Percentiles rank a stretch among this genome's conserved stretches.
These are phyloP conservation scores for Euproctis similis DNA, from an alignment of 2,888 invertebrate genomes.

Conservation along the genomic window DNA sequence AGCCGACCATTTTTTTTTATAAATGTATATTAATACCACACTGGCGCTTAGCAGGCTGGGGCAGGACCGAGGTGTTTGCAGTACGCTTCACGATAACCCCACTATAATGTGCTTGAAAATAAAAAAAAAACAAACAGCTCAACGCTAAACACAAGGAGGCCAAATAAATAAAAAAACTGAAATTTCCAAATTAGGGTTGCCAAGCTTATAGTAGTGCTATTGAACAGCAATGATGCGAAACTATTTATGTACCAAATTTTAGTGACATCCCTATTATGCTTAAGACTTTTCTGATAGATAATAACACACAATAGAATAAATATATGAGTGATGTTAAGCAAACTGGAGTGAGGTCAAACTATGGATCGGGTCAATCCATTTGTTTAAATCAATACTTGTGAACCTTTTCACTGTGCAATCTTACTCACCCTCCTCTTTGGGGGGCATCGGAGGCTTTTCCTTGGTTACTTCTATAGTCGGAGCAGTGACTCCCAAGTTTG, in stretches of 20 bases:
- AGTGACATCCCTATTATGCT: too few relatives aligned
- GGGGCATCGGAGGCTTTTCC: conserved; percentile 51
- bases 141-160: too few relatives aligned
- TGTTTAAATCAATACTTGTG: too few relatives aligned
- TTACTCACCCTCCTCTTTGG: conserved; percentile 48
- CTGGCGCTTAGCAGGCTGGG: conserved; percentile 6
- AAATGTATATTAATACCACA: conserved; percentile 9
- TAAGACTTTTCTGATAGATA: too few relatives aligned
- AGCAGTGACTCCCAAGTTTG: conserved; percentile 39
- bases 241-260: too few relatives aligned
- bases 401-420: too few relatives aligned
- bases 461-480: conserved; percentile 55
- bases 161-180: too few relatives aligned
- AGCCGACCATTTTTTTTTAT: conserved; percentile 20
- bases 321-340: too few relatives aligned
- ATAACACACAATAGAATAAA: too few relatives aligned
- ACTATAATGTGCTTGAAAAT: conserved; percentile 11
- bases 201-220: not conserved
- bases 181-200: conserved; percentile 1
- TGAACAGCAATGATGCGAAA: not conserved
- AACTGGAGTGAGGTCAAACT: too few relatives aligned
- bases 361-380: too few relatives aligned
- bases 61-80: conserved; percentile 1
- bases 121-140: conserved; percentile 8
- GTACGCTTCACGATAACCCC: conserved; percentile 8